A percentile compares a stretch with the other conserved stretches of the same genome.
Evolutionary conservation across 2,888 invertebrate species (phyloP).

Genomic region (Amphipyra tragopoginis): DNA sequence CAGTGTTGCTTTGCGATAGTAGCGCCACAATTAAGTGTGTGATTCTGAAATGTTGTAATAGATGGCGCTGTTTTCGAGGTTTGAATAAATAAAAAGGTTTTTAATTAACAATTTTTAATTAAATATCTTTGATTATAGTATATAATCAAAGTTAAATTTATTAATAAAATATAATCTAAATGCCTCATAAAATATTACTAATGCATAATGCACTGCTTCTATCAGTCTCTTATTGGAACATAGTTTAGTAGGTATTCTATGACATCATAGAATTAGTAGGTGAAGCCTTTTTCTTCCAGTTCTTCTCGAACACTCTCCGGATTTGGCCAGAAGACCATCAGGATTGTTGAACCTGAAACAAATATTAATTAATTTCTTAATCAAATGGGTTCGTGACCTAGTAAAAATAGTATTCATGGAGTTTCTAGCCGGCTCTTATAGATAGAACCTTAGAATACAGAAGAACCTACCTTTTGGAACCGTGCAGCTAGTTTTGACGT

Average conservation of each 20-base stretch:
- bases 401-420: no score
- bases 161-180: slow-evolving; percentile 35
- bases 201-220: slow-evolving; percentile 45
- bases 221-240: slow-evolving; percentile 58
- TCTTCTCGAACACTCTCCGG: slow-evolving; percentile 77
- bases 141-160: not conserved
- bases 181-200: slow-evolving; percentile 47
- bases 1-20: no score
- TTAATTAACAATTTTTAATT: not conserved
- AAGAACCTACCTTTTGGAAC: no score
- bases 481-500: no score
- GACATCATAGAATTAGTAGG: slow-evolving; percentile 68
- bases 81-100: slow-evolving; percentile 1
- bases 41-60: not conserved
- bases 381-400: no score
- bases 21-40: not conserved
- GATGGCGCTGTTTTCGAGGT: slow-evolving; percentile 24
- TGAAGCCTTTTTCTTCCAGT: slow-evolving; percentile 79
- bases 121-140: not conserved
- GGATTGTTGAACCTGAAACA: slow-evolving; percentile 76
- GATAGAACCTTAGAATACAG: no score
- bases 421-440: no score
- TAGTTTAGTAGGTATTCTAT: slow-evolving; percentile 42
- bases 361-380: slow-evolving; percentile 7
- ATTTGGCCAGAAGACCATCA: slow-evolving; percentile 84